Percentiles rank a stretch among this genome's conserved stretches.
Conservation (phyloP, 2,888 invertebrate species). For the Pherbina coryleti region DNA sequence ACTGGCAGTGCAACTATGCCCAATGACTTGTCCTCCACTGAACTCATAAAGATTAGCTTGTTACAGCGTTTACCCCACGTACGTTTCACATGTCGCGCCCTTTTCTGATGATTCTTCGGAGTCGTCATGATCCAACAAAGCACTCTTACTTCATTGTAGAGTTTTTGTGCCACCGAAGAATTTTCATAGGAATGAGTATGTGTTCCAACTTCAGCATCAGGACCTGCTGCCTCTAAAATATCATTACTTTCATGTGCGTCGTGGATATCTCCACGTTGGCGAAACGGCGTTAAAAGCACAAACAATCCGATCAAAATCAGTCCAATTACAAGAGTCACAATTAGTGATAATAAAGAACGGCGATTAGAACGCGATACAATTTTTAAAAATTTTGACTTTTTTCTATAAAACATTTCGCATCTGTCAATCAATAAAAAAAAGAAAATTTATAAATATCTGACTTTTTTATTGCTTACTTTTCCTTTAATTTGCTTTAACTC, state of each 20-base stretch:
- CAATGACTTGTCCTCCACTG: slow-evolving; percentile 77
- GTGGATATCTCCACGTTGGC: slow-evolving; percentile 65
- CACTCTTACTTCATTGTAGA: slow-evolving; percentile 84
- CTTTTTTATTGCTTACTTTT: too few relatives aligned
- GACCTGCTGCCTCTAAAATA: slow-evolving; percentile 68
- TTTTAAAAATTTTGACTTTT: too few relatives aligned
- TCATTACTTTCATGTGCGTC: slow-evolving; percentile 69
- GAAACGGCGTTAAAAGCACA: slow-evolving; percentile 59
- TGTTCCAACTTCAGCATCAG: slow-evolving; percentile 68
- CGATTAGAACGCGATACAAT: slow-evolving; percentile 58
- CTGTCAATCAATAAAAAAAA: too few relatives aligned
- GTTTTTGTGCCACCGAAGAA: slow-evolving; percentile 76
- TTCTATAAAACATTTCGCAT: too few relatives aligned
- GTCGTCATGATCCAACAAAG: slow-evolving; percentile 98
- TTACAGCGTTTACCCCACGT: slow-evolving; percentile 97
- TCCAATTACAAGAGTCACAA: slow-evolving; percentile 67
- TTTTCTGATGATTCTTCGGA: slow-evolving; percentile 88
- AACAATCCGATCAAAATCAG: slow-evolving; percentile 68
- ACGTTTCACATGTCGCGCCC: slow-evolving; percentile 92
- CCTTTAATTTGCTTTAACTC: too few relatives aligned
- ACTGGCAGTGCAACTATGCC: slow-evolving; percentile 88
- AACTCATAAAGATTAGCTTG: slow-evolving; percentile 88
- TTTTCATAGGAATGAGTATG: slow-evolving; percentile 75
- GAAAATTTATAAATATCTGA: too few relatives aligned
- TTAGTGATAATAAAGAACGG: slow-evolving; percentile 64